phyloP scores from a whole-genome alignment of 2,113 vertebrate genomes.

The Lophochroa leadbeateri region DNA sequence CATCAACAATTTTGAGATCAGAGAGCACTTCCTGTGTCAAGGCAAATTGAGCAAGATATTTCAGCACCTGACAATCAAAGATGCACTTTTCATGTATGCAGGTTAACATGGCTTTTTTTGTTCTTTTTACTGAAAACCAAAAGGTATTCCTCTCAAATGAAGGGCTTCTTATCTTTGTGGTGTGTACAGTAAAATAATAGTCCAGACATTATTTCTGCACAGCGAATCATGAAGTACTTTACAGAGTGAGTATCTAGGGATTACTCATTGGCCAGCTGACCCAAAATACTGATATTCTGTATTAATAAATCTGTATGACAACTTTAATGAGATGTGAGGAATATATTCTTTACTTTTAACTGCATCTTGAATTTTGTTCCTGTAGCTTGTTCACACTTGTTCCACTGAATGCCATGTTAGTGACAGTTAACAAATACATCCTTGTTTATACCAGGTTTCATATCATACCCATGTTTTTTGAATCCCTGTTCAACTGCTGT shows the following conservation, averaged over 20 bases:
- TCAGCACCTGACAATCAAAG: slow-evolving; percentile 56
- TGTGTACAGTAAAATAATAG: background rate
- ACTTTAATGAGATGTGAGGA: background rate
- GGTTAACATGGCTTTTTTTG: background rate
- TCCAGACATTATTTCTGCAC: background rate
- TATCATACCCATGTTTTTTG: background rate
- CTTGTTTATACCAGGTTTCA: background rate
- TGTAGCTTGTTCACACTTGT: background rate
- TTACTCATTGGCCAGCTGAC: background rate
- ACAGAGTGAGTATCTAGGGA: background rate
- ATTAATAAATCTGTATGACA: background rate
- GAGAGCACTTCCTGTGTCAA: slow-evolving; percentile 52
- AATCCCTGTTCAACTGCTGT: background rate
- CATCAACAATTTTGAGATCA: slow-evolving; percentile 63
- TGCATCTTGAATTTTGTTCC: background rate
- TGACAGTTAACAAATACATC: background rate
- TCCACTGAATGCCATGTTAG: background rate
- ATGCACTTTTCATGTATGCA: background rate
- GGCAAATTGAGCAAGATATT: slow-evolving; percentile 54
- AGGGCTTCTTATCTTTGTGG: background rate
- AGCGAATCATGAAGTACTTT: background rate
- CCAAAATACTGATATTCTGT: background rate
- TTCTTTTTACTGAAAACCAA: background rate
- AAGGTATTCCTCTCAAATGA: background rate
- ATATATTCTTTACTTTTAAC: background rate